Percentiles rank a stretch among this genome's conserved stretches.
Conservation (phyloP, 2,113 vertebrate species). For the Anoplopoma fimbria region DNA sequence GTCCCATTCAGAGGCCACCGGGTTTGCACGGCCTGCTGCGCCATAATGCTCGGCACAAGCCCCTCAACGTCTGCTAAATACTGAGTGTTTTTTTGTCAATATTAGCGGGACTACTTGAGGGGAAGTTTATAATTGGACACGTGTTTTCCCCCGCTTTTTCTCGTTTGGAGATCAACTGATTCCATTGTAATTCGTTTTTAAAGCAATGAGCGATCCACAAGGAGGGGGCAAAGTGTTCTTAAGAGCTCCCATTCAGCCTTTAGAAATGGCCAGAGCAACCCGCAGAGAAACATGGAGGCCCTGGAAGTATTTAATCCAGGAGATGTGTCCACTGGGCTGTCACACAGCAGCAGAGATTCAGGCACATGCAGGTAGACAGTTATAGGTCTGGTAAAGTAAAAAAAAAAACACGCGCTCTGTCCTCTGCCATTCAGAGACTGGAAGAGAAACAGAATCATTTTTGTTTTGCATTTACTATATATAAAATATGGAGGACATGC, state of each 20-base stretch:
- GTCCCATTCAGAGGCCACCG: constrained; percentile 64
- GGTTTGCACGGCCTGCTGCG: constrained; percentile 57
- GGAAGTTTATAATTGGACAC: constrained; percentile 81
- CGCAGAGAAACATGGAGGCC: constrained; percentile 60
- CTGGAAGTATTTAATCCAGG: constrained; percentile 81
- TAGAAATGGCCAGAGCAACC: constrained; percentile 72
- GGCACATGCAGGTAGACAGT: constrained; percentile 19
- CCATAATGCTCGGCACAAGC: constrained; percentile 33
- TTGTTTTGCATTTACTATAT: not conserved
- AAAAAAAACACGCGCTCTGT: not conserved
- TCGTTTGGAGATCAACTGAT: constrained; percentile 73
- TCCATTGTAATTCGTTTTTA: constrained; percentile 76
- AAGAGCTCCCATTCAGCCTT: constrained; percentile 76
- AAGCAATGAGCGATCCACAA: constrained; percentile 73
- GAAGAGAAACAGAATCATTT: not conserved
- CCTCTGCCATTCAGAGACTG: not conserved
- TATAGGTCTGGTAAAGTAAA: no score
- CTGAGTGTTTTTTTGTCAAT: constrained; percentile 73
- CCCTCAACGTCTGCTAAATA: constrained; percentile 45
- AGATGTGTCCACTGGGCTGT: constrained; percentile 39
- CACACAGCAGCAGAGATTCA: constrained; percentile 41
- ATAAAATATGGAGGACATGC: constrained; percentile 81
- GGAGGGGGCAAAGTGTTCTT: constrained; percentile 71
- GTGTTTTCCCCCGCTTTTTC: constrained; percentile 69
- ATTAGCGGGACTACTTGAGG: constrained; percentile 78